Conservation (phyloP, 2,797 vertebrate species). For the Hypotaenidia okinawae region DNA sequence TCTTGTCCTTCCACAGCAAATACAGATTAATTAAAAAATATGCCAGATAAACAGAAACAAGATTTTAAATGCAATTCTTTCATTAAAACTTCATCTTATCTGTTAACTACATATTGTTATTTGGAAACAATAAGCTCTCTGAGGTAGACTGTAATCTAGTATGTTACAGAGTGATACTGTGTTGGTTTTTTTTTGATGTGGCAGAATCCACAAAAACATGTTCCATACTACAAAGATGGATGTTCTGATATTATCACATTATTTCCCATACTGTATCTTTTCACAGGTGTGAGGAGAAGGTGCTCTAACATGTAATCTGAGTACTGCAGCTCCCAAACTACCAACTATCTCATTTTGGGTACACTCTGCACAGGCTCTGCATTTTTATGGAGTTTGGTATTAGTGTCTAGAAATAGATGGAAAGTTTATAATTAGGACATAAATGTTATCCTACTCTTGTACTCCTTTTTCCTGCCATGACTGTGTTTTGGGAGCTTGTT, state of each 20-base stretch:
- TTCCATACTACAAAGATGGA: neutral
- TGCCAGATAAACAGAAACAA: neutral
- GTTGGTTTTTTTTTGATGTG: neutral
- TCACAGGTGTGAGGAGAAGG: neutral
- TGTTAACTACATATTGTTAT: neutral
- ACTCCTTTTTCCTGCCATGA: neutral
- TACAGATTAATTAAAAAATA: neutral
- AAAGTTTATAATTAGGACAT: neutral
- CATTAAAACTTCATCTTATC: neutral
- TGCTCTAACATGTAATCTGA: neutral
- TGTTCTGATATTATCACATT: neutral
- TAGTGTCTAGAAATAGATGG: neutral
- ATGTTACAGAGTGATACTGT: neutral
- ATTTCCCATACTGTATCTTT: neutral
- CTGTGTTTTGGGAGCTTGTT: neutral
- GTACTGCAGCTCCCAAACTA: neutral
- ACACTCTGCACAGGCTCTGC: neutral
- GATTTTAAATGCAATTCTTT: neutral
- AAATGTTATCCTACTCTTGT: neutral
- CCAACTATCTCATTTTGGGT: neutral
- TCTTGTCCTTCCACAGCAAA: neutral
- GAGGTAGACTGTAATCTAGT: neutral
- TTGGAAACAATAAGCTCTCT: neutral
- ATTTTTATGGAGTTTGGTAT: neutral
- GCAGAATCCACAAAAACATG: neutral